Evolutionary conservation across 1,140 invertebrate genomes (phyloP), one percentile per base, ranked within the genome.

Genomic region (Bradynema listronoti): DNA sequence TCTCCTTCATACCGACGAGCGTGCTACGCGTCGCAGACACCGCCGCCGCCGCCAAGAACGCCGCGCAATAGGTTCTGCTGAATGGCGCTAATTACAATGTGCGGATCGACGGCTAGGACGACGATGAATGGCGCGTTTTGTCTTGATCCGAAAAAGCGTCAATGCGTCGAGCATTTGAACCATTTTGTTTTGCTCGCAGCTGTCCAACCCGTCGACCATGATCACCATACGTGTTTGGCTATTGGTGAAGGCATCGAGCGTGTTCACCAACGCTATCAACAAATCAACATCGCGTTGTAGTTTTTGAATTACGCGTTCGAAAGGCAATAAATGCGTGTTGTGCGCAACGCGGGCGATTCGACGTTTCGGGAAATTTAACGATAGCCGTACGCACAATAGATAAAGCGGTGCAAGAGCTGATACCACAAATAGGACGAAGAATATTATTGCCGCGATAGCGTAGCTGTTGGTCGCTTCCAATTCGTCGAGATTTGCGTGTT

Each of bases 101-200:
- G 73, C 41, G 74, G 74, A 58, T 77, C 74, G 43, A 76, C 69
- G 29, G 74, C 74, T 22, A 77, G 56, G 30, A 77, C 63, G 3
- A 78, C 67, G 47, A 77, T 75, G 58, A 77, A 78, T 24, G 74
- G 74, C 24, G 63, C 63, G 58, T 78, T 69, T 51, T 77, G 71
- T 2, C 74, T 49, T 5, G 76, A 72, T 45, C 57, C 63, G 43
- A 97, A 94, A 81, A 19, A 92, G 87, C 80, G 95, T 88, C 33
- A 97, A 87, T 2, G 91, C 89, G 81, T 96, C 93, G 22, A 98
- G 81, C 27, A 93, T 84, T 0, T 88, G 83, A 9, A 65, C 81
- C 16, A 96, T 91, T 80, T 93, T 91, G 72, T 94, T 90, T 77
- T 96, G 92, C 78, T 97, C 93, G 77, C 91, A 95, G 75, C 88